phyloP scores from a whole-genome alignment of 92 coral and sea anemone species.

The Palythoa grandiflora region DNA sequence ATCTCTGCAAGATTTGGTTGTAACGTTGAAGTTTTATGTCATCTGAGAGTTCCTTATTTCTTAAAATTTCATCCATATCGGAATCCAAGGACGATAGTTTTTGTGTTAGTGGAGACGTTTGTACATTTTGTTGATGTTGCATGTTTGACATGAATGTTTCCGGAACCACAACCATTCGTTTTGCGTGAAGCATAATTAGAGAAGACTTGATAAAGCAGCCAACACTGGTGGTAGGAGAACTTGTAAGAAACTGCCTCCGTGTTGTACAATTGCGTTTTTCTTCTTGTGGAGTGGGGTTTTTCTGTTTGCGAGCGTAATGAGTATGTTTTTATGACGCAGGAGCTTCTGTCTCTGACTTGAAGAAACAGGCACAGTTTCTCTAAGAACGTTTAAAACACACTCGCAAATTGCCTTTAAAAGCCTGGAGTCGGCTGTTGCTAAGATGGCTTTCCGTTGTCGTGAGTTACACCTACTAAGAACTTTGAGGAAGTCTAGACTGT shows the following conservation, averaged over 20 bases:
- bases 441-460: not conserved
- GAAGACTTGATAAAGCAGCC: not conserved
- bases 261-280: not conserved
- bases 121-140: slow-evolving; percentile 20
- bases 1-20: not conserved
- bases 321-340: slow-evolving; percentile 2
- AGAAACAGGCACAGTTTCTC: not conserved
- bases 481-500: not conserved
- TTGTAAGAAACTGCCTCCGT: slow-evolving; percentile 16
- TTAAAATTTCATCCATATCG: not conserved
- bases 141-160: slow-evolving; percentile 1
- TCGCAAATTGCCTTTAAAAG: slow-evolving; percentile 12
- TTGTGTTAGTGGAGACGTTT: not conserved
- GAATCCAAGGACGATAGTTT: not conserved
- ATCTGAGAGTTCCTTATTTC: not conserved
- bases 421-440: not conserved
- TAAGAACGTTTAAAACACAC: slow-evolving; percentile 9
- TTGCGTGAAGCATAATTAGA: not conserved
- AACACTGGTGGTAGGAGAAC: not conserved
- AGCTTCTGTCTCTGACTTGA: slow-evolving; percentile 6
- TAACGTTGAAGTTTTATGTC: not conserved
- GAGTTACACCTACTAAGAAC: slow-evolving; percentile 17
- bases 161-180: slow-evolving; percentile 17
- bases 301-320: not conserved
- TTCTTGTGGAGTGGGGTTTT: not conserved